These are phyloP conservation scores for Encarsia formosa DNA, from an alignment of 2,888 invertebrate species.

Conservation along the genomic window DNA sequence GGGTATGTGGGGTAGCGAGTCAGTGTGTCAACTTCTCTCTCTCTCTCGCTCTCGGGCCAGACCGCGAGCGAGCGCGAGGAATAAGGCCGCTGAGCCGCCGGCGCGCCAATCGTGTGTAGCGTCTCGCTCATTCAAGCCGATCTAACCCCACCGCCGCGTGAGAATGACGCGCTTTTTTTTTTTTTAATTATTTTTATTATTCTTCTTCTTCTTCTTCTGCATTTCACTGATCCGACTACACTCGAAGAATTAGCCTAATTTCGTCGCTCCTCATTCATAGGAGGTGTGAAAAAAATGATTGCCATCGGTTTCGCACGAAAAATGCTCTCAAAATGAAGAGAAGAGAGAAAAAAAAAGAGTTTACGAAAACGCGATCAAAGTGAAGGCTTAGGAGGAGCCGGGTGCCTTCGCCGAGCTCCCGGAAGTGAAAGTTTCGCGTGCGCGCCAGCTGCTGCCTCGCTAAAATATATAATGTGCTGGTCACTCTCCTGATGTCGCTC, in stretches of 20 bases:
- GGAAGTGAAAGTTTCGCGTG: constrained; percentile 27
- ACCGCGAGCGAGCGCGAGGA: constrained; percentile 32
- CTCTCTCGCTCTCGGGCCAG: constrained; percentile 34
- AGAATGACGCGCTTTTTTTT: constrained; percentile 14
- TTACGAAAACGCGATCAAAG: too few relatives aligned
- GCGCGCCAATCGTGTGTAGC: neutral
- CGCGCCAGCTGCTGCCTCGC: constrained; percentile 7
- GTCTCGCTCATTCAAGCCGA: neutral
- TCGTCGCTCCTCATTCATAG: too few relatives aligned
- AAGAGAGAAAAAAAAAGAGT: too few relatives aligned
- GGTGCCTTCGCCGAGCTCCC: constrained; percentile 9
- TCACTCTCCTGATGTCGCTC: too few relatives aligned
- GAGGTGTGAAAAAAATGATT: too few relatives aligned
- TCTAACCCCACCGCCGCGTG: neutral
- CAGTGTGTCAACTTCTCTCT: constrained; percentile 50
- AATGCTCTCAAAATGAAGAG: too few relatives aligned
- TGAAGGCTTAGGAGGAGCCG: neutral
- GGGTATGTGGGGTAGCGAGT: constrained; percentile 53
- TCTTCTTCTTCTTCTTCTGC: neutral
- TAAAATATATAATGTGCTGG: too few relatives aligned
- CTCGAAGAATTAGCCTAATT: too few relatives aligned
- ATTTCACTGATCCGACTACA: too few relatives aligned
- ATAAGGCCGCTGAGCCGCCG: constrained; percentile 44
- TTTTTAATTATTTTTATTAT: neutral
- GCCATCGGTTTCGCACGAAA: too few relatives aligned